Base-by-base conservation (phyloP, 2,888 invertebrate species). In the Lepas anatifera region DNA sequence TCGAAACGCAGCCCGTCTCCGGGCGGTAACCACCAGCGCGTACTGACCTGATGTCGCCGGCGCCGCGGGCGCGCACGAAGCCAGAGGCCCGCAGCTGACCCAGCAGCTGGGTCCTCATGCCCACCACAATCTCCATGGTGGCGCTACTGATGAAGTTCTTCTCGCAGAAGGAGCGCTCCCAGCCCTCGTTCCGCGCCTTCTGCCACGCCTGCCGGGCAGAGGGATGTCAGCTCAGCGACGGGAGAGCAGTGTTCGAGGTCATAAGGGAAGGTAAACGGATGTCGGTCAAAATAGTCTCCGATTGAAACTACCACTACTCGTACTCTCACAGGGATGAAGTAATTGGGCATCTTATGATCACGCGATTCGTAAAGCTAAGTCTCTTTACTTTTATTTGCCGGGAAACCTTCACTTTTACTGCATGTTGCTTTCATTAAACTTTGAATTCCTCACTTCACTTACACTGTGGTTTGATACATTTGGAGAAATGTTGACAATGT, bases 51-150 rank as follows among this genome's bases (percentile, higher is more conserved):
- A 92, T 87, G 76, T 89, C 89, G 8, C 81, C 80, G 18, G 81
- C 75, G 22, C 78, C 79, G 58, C 79, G 76, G 1, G 77, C 76
- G 70, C 85, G 84, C 0, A 93, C 87, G 76, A 92, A 88, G 6
- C 89, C 87, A 1, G 89, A 83, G 3, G 82, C 82, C 68, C 89
- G 81, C 7, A 96, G 81, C 77, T 95, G 90, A 0, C 90, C 90
- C 41, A 94, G 81, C 39, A 97, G 81, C 77, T 94, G 93, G 0
- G 88, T 84, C 35, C 95, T 85, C 77, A 92, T 90, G 1, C 90
- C 90, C 18, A 88, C 86, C 39, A 97, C 89, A 86, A 92, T 89
- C 77, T 94, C 92, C 92, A 98, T 92, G 0, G 90, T 87, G 0
- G 90, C 87, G 0, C 87, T 83, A 50, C 89, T 89, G 69, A 93